Evolutionary conservation across 2,113 vertebrate genomes (phyloP).

Genomic region (Daboia siamensis): DNA sequence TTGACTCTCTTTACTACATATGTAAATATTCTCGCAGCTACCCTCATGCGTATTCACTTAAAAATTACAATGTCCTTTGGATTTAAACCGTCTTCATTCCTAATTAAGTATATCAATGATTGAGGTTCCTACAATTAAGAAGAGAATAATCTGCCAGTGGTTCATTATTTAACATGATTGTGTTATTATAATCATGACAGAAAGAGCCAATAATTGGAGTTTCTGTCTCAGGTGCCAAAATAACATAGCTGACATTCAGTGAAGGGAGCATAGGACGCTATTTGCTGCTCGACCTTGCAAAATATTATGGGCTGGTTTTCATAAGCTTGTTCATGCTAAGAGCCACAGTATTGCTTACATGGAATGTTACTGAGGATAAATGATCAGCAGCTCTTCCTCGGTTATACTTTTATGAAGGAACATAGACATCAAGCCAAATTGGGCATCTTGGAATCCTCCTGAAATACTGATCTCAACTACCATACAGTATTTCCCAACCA

Average conservation of each 20-base stretch:
- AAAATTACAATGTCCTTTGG: neutral
- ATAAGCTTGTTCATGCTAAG: neutral
- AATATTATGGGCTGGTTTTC: neutral
- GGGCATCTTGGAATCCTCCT: neutral
- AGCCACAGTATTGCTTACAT: neutral
- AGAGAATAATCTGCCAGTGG: neutral
- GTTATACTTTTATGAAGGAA: neutral
- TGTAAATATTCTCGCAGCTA: neutral
- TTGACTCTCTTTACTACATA: neutral
- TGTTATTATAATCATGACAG: neutral
- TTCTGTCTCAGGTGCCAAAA: neutral
- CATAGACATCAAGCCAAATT: neutral
- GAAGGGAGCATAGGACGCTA: neutral
- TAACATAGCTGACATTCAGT: neutral
- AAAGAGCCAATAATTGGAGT: neutral
- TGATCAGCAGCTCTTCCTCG: neutral
- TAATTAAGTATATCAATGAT: neutral
- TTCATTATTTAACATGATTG: neutral
- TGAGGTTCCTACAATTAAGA: neutral
- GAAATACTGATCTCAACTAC: neutral
- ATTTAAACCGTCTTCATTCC: neutral
- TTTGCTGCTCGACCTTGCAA: neutral
- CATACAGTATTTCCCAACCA: neutral
- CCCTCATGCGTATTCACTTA: neutral
- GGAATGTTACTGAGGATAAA: neutral